Base-by-base conservation (phyloP, 2,113 vertebrate genomes). In the Hirundichthys speculiger region DNA sequence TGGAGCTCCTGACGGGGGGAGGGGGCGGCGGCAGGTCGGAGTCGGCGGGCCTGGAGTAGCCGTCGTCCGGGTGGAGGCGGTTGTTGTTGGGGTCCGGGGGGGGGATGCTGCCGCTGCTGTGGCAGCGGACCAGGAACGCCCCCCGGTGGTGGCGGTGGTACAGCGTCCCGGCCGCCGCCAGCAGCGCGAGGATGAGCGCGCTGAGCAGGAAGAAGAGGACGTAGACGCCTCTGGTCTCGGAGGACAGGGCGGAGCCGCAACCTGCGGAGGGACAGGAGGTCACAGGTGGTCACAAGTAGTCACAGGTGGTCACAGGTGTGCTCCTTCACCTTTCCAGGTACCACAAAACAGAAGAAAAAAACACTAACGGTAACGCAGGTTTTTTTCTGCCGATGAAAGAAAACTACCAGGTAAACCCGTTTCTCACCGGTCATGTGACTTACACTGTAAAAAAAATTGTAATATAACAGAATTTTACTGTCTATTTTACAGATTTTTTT, bases 161-260 rank as follows among this genome's bases (percentile, higher is more conserved):
- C 5, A 91, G 21, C 16, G 73, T 14, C 5, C 39, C 71, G 0
- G 75, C 59, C 0, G 48, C 65, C 14, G 16, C 61, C 73, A 93
- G 61, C 66, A 92, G 76, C 11, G 79, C 30, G 39, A 88, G 24
- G 45, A 92, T 42, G 15, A 92, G 75, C 4, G 64, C 52, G 58
- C 85, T 82, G 68, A 93, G 89, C 84, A 93, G 75, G 82, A 91
- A 88, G 71, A 91, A 91, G 2, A 91, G 46, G 19, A 80, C 68
- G 61, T 92, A 93, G 3, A 91, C 76, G 3, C 59, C 87, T 65
- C 78, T 73, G 2, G 88, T 70, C 25, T 70, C 86, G 0, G 86
- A 57, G 1, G 85, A 77, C 10, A 50, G 42, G 1, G 42, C 57
- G 0, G 65, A 46, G 41, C 21, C 19, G 55, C 87, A 91, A 7